These are phyloP conservation scores for Diadumene lineata DNA, from an alignment of 92 coral and sea anemone genomes.

Conservation along the genomic window DNA sequence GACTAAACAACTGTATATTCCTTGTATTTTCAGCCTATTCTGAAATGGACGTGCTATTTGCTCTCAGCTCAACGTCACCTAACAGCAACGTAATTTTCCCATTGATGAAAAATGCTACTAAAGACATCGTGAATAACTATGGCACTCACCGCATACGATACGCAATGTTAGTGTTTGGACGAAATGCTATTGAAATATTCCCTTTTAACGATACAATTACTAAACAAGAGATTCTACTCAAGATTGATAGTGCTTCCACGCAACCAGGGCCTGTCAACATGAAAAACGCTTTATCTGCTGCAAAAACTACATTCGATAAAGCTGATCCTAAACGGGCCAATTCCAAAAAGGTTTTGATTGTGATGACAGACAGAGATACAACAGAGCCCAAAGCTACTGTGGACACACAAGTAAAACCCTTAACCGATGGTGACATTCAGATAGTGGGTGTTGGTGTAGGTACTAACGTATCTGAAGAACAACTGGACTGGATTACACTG, in stretches of 20 bases:
- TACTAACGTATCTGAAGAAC: constrained; percentile 19
- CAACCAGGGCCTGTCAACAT: constrained; percentile 29
- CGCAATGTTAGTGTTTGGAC: constrained; percentile 13
- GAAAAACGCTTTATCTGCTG: constrained; percentile 52
- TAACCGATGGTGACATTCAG: constrained; percentile 51
- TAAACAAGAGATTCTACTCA: constrained; percentile 2
- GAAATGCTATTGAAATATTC: neutral
- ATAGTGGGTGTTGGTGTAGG: constrained; percentile 74
- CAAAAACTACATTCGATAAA: constrained; percentile 47
- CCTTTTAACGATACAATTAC: neutral
- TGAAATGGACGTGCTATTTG: constrained; percentile 33
- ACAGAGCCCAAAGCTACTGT: constrained; percentile 34
- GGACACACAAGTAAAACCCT: constrained; percentile 36
- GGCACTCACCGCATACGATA: constrained; percentile 27
- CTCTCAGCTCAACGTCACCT: constrained; percentile 27
- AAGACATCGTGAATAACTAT: constrained; percentile 26
- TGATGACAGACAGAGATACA: constrained; percentile 65
- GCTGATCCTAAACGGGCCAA: constrained; percentile 55
- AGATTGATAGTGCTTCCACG: constrained; percentile 10
- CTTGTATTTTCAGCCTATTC: constrained; percentile 12
- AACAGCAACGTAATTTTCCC: neutral
- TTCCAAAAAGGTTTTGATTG: constrained; percentile 74
- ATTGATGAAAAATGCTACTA: constrained; percentile 19
- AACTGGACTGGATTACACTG: constrained; percentile 22
- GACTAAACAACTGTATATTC: too few relatives aligned